phyloP scores from a whole-genome alignment of 2,797 vertebrate genomes.

The Alfaro cultratus region DNA sequence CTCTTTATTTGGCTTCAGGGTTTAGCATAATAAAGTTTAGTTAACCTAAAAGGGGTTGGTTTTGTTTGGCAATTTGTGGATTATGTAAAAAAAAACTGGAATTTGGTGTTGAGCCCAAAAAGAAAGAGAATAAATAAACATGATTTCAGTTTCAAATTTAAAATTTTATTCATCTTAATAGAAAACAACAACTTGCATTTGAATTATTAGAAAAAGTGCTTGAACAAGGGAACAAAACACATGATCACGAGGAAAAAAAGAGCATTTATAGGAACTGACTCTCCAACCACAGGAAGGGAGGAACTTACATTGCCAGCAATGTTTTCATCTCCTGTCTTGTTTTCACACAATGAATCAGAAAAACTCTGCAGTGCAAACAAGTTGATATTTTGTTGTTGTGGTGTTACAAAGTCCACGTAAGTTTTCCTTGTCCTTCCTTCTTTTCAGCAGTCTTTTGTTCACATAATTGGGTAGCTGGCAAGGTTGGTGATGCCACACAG shows the following conservation, averaged over 20 bases:
- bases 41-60: neutral
- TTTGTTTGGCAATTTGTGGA: neutral
- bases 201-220: slow-evolving; percentile 56
- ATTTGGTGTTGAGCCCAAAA: neutral
- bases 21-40: neutral
- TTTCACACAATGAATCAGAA: neutral
- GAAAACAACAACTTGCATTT: slow-evolving; percentile 61
- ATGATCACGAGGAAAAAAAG: slow-evolving; percentile 8
- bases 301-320: slow-evolving; percentile 61
- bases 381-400: slow-evolving; percentile 4
- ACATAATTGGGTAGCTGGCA: slow-evolving; percentile 83
- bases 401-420: slow-evolving; percentile 19
- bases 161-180: slow-evolving; percentile 65
- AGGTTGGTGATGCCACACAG: slow-evolving; percentile 84
- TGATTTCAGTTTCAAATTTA: slow-evolving; percentile 43
- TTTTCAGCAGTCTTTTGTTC: slow-evolving; percentile 17
- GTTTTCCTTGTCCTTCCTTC: neutral
- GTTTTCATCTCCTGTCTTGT: slow-evolving; percentile 24
- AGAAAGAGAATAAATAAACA: neutral
- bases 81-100: neutral
- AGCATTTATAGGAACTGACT: slow-evolving; percentile 10
- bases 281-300: slow-evolving; percentile 20
- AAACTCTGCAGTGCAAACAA: slow-evolving; percentile 3
- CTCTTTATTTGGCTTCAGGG: neutral
- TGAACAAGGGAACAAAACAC: slow-evolving; percentile 24